Evolutionary conservation across 2,888 invertebrate genomes (phyloP), one percentile per base, ranked within the genome.

Genomic region (Neocrepidodera transversa): DNA sequence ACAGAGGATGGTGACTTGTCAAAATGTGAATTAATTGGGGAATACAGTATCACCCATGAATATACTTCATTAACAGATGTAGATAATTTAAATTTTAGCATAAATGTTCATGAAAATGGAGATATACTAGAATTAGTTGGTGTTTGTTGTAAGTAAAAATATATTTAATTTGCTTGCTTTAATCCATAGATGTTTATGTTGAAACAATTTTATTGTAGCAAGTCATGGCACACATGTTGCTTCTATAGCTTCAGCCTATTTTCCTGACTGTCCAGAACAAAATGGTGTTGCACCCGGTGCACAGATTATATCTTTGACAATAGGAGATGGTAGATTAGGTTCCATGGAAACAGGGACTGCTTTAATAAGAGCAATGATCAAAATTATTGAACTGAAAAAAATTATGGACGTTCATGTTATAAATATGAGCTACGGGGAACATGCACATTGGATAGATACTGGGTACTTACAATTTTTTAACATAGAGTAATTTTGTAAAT

Each of bases 381-480:
- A 90, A 78, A 84, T 94, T 30, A 93, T 93, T 90, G 87, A 90
- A 72, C 76, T 89, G 13, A 83, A 84, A 42, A 82, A 85, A 68
- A 66, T 62, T 18, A 82, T 80, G 70, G 84, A 84, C 70, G 83
- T 94, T 49, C 93, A 98, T 76, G 89, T 98, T 0, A 93, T 98
- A 68, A 99, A 99, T 79, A 97, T 96, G 93, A 97, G 97, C 75
- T 99, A 97, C 72, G 98, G 98, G 0, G 98, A 98, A 80, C 93
- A 93, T 71, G 88, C 94, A 0, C 92, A 95, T 78, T 95, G 95
- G 91, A 87, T 93, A 1, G 91, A 93, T 78, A 81, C 90, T 5
- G 97, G 97, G 93, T 93, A 81, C 28, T 17, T 43, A 16, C 1
- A 20, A 4, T 10, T 17, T 51, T 49, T 32, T 13, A 43, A 14